Evolutionary conservation across 2,888 invertebrate genomes (phyloP).

Genomic region (Poecilobothrus nobilitatus): DNA sequence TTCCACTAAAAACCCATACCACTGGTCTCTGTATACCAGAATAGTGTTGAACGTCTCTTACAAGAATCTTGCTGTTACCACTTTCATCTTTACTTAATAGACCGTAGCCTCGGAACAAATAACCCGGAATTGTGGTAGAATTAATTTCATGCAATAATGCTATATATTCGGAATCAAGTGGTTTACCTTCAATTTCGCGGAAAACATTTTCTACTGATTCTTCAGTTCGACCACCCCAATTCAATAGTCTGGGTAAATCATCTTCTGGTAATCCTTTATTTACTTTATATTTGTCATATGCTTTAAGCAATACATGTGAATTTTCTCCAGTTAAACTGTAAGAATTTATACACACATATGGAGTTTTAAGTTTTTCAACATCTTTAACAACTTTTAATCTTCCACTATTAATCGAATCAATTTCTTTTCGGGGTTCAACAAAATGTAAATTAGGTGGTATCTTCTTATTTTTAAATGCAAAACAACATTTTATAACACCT

Average conservation of each 20-base stretch:
- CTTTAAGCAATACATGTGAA: conserved; percentile 39
- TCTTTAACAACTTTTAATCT: conserved; percentile 61
- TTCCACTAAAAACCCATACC: conserved; percentile 84
- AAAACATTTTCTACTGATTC: conserved; percentile 57
- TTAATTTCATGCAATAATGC: conserved; percentile 51
- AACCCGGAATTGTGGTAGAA: conserved; percentile 48
- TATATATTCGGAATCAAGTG: conserved; percentile 52
- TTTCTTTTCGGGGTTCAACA: conserved; percentile 50
- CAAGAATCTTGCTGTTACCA: conserved; percentile 31
- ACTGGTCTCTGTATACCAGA: conserved; percentile 58
- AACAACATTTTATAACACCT: conserved; percentile 65
- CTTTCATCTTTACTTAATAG: conserved; percentile 35
- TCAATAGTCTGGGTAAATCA: conserved; percentile 58
- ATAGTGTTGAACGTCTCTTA: conserved; percentile 51
- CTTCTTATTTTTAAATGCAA: conserved; percentile 65
- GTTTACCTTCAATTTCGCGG: conserved; percentile 50
- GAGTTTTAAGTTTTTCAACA: conserved; percentile 58
- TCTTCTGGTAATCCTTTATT: conserved; percentile 53
- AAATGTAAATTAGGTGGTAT: conserved; percentile 79
- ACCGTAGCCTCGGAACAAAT: conserved; percentile 64
- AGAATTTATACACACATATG: conserved; percentile 71
- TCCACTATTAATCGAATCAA: conserved; percentile 51
- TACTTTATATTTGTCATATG: conserved; percentile 24
- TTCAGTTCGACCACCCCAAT: conserved; percentile 66
- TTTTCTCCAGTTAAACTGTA: conserved; percentile 88